Base-by-base conservation (phyloP, 2,888 invertebrate genomes). In the Micoletzkya japonica region DNA sequence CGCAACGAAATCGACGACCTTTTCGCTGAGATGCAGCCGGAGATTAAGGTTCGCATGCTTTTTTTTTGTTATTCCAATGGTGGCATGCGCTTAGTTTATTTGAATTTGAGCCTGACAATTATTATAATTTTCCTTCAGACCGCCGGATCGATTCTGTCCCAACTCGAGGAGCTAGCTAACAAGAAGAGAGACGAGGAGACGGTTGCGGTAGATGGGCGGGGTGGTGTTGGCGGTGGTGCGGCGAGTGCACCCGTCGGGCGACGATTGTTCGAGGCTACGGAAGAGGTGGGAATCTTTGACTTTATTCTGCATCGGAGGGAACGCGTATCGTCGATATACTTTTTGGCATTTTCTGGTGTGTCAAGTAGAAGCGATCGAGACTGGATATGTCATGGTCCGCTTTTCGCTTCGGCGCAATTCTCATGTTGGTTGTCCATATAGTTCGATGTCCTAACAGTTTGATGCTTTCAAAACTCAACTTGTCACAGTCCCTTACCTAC, bases 21-120 rank as follows among this genome's bases (percentile, higher is more conserved):
- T 37, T 66, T 66, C 54, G 64, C 64, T 2, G 64, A 66, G 52
- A 66, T 66, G 64, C 64, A 66, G 34, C 64, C 64, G 7, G 26
- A 66, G 26, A 66, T 66, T 50, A 66, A 66, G 54, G 63, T 63
- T 1, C 1, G 39, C 2, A 26, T 1, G 17, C 2, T 32, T 57
- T 24, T 32, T 32, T 4, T 2, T 2, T 1, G 28, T 52, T 52
- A 4, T 28, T 1, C 28, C 17, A 7, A 14, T 28, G 10, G 7
- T 26, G 3, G 32, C 34, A 3, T 57, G 4, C 34, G 30, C 2
- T 4, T 2, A n/a, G 20, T 20, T 50, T 50, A 4, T 10, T 17
- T 17, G 20, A 4, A n/a, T 50, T 4, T 50, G 3, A 50, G 4
- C 24, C 50, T 7, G 39, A 39, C 7, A 10, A 39, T 39, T 10